Base-by-base conservation (phyloP, 2,888 invertebrate species). In the Tinea pellionella region DNA sequence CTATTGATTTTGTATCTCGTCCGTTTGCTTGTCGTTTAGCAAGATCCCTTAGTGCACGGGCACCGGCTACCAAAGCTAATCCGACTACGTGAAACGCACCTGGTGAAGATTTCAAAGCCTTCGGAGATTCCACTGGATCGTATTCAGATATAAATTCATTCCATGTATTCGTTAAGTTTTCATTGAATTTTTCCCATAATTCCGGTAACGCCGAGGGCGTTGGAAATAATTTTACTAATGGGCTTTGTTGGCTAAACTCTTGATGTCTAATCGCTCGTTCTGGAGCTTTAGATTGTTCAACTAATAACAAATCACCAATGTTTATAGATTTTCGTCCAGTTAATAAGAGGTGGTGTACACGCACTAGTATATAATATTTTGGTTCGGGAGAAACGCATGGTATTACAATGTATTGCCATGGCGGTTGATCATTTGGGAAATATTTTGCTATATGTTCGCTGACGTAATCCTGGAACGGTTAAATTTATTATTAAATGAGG, bases 371-470 rank as follows among this genome's bases (percentile, higher is more conserved):
- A 68, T 92, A 93, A 70, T 92, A 94, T 65, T 86, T 87, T 41
- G 90, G 89, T 59, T 90, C 89, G 2, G 75, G 65, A 0, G 81
- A 75, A 3, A 75, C 68, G 64, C 83, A 83, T 0, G 93, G 93
- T 67, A 95, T 92, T 0, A 94, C 88, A 42, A 92, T 90, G 60
- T 94, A 90, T 71, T 95, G 95, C 95, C 95, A 95, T 12, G 94
- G 94, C 0, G 95, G 91, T 61, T 91, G 86, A 60, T 92, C 91
- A 0, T 84, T 80, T 6, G 93, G 91, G 61, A 95, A 89, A 71
- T 93, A 93, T 79, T 94, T 94, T 2, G 93, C 91, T 24, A 94
- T 90, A 62, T 93, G 89, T 61, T 94, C 93, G 68, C 93, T 94
- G 57, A 94, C 90, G 70, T 91, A 94, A 32, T 94, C 93, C 93